Evolutionary conservation across 2,797 vertebrate species (phyloP).

Genomic region (Intellagama lesueurii): DNA sequence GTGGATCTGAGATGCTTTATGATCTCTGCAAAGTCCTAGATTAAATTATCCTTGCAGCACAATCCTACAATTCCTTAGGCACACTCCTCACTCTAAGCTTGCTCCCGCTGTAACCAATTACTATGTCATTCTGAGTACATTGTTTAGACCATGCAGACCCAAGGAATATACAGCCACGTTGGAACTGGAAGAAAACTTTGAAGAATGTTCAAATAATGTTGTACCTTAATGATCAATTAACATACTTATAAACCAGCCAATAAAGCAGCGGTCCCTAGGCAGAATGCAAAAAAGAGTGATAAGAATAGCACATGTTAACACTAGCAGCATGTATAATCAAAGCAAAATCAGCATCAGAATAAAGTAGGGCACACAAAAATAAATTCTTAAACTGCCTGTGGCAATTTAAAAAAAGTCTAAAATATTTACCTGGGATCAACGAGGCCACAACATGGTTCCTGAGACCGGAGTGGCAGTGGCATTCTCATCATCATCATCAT

Average conservation of each 20-base stretch:
- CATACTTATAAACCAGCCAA: not conserved
- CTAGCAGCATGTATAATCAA: not conserved
- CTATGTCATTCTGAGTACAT: not conserved
- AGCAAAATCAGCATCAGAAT: not conserved
- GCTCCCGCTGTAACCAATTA: slow-evolving; percentile 27
- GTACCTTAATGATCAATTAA: not conserved
- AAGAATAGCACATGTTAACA: not conserved
- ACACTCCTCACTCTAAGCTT: not conserved
- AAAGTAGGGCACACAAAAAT: not conserved
- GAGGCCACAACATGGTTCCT: not conserved
- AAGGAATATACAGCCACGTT: not conserved
- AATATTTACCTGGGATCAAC: not conserved
- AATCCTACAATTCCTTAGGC: slow-evolving; percentile 7
- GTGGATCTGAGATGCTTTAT: slow-evolving; percentile 26
- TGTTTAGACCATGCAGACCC: not conserved
- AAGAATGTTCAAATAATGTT: slow-evolving; percentile 3
- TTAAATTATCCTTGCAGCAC: not conserved
- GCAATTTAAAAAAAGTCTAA: not conserved
- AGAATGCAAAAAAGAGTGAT: not conserved
- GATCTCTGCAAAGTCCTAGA: slow-evolving; percentile 25
- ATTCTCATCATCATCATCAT: too few species aligned
- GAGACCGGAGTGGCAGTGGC: not conserved
- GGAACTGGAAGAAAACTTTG: not conserved
- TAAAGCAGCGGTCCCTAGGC: not conserved
- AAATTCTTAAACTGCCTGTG: not conserved